Percentiles rank a stretch among this genome's conserved stretches.
Evolutionary conservation across 2,797 vertebrate genomes (phyloP).

Genomic region (Lagorchestes hirsutus): DNA sequence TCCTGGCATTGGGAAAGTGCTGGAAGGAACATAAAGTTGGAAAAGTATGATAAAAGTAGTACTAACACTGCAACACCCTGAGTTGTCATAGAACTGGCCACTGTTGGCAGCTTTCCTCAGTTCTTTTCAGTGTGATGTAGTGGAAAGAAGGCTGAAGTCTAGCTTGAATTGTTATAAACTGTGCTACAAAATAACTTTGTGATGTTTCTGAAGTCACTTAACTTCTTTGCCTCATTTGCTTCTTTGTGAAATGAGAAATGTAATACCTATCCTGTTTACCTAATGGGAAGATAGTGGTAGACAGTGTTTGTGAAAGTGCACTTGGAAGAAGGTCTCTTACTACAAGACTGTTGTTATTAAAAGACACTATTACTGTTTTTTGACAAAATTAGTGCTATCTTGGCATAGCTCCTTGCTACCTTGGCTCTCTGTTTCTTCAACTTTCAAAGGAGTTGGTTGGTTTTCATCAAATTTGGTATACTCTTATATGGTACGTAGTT

Average conservation of each 20-base stretch:
- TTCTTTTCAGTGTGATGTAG: slow-evolving; percentile 39
- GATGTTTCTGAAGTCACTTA: slow-evolving; percentile 22
- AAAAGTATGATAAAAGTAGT: slow-evolving; percentile 19
- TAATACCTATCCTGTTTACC: not conserved
- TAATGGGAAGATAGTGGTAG: not conserved
- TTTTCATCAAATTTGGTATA: not conserved
- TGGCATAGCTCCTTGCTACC: not conserved
- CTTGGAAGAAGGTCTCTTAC: not conserved
- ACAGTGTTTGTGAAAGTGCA: not conserved
- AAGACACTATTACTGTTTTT: not conserved
- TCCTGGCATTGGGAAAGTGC: slow-evolving; percentile 47
- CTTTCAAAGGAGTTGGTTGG: not conserved
- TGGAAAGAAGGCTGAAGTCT: slow-evolving; percentile 39
- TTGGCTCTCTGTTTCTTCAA: not conserved
- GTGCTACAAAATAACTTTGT: slow-evolving; percentile 48
- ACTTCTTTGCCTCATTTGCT: not conserved
- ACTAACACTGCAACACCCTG: not conserved
- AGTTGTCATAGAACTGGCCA: slow-evolving; percentile 47
- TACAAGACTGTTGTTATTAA: not conserved
- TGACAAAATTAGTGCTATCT: not conserved
- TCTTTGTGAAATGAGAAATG: not conserved
- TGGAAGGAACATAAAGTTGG: slow-evolving; percentile 45
- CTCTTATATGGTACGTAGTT: not conserved
- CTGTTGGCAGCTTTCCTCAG: not conserved
- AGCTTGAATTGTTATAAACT: slow-evolving; percentile 37